Evolutionary conservation across 2,888 invertebrate genomes (phyloP).

Genomic region (Rhingia rostrata): DNA sequence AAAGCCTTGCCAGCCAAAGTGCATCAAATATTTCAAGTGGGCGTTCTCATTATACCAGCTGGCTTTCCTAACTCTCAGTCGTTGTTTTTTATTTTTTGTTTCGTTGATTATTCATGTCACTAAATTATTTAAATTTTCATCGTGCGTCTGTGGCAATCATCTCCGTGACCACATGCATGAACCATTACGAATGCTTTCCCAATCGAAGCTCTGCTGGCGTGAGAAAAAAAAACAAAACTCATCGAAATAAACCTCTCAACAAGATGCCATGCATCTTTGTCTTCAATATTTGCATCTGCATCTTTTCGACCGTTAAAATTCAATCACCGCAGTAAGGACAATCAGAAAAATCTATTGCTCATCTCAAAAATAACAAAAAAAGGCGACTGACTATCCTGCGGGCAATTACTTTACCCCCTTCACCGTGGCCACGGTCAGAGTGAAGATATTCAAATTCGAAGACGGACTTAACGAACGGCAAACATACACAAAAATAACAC

Average conservation of each 20-base stretch:
- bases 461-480: constrained; percentile 63
- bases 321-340: constrained; percentile 19
- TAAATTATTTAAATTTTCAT: constrained; percentile 61
- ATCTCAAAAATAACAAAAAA: not conserved
- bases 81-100: not conserved
- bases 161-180: constrained; percentile 24
- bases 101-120: constrained; percentile 25
- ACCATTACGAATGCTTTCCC: constrained; percentile 42
- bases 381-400: constrained; percentile 60
- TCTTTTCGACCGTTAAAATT: constrained; percentile 68
- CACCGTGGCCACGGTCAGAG: constrained; percentile 18
- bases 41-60: constrained; percentile 31
- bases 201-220: constrained; percentile 59
- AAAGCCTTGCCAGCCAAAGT: constrained; percentile 44
- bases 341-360: constrained; percentile 53
- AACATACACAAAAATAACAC: not conserved
- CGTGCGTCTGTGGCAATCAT: constrained; percentile 30
- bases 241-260: constrained; percentile 11
- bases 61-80: constrained; percentile 38
- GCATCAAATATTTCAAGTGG: constrained; percentile 60
- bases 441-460: constrained; percentile 49
- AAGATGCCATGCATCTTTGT: constrained; percentile 47
- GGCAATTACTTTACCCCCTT: constrained; percentile 56
- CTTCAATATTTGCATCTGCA: constrained; percentile 68
- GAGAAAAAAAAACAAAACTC: constrained; percentile 63